These are phyloP conservation scores for Ecdyonurus torrentis DNA, from an alignment of 2,888 invertebrate genomes.

Conservation along the genomic window DNA sequence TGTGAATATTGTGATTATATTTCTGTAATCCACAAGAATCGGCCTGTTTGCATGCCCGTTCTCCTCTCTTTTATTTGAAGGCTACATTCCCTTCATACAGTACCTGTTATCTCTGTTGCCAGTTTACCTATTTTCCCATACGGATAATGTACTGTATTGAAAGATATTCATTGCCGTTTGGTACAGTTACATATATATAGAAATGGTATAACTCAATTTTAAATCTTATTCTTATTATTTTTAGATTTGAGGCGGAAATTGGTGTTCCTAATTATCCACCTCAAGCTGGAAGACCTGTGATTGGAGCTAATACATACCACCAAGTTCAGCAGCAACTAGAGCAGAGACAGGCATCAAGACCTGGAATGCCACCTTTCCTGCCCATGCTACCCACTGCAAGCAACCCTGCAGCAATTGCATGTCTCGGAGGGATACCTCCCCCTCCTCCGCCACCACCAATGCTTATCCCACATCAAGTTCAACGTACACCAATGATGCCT, in stretches of 20 bases:
- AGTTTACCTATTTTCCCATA: no score
- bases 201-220: not conserved
- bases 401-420: constrained; percentile 24
- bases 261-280: constrained; percentile 19
- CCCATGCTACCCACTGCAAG: constrained; percentile 23
- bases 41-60: no score
- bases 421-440: constrained; percentile 42
- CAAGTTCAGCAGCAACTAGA: constrained; percentile 47
- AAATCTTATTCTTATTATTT: constrained; percentile 14
- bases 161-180: no score
- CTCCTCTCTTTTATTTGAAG: no score
- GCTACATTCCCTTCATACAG: no score
- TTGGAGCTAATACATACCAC: constrained; percentile 53
- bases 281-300: constrained; percentile 44
- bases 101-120: no score
- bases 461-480: constrained; percentile 53
- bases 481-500: constrained; percentile 10
- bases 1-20: no score
- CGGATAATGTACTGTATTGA: no score
- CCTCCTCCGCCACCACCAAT: constrained; percentile 30
- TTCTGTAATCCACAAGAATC: no score
- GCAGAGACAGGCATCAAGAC: constrained; percentile 24
- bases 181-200: not conserved
- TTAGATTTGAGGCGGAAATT: constrained; percentile 80
- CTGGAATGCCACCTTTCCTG: constrained; percentile 23